Conservation (phyloP, 1,140 invertebrate genomes). For the Ceratina calcarata region DNA sequence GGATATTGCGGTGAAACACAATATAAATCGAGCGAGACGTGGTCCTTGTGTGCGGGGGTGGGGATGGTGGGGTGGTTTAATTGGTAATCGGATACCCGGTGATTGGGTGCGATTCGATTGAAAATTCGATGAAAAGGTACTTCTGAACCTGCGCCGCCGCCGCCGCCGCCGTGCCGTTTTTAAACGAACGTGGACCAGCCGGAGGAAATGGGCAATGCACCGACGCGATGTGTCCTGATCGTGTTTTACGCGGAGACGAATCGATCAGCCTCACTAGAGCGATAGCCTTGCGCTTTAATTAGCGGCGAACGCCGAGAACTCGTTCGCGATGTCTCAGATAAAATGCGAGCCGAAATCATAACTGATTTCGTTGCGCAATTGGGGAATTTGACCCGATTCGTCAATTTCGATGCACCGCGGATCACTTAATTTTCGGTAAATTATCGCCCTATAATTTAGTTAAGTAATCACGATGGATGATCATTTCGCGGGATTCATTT, state of each 20-base stretch:
- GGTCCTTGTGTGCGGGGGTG: not conserved
- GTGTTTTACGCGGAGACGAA: too few relatives aligned
- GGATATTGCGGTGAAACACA: too few relatives aligned
- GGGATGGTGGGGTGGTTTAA: too few relatives aligned
- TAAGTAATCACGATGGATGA: too few relatives aligned
- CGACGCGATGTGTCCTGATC: not conserved
- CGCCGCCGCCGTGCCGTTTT: slow-evolving; percentile 13
- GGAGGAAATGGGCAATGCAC: not conserved
- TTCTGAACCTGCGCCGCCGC: not conserved
- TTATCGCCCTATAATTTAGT: not conserved
- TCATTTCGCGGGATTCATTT: too few relatives aligned
- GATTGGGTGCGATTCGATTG: slow-evolving; percentile 22
- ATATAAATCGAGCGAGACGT: slow-evolving; percentile 3
- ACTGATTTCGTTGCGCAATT: not conserved
- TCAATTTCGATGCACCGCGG: not conserved
- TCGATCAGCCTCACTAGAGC: too few relatives aligned
- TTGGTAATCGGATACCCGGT: not conserved
- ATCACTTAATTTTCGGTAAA: not conserved
- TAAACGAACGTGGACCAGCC: slow-evolving; percentile 9
- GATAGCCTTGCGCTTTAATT: not conserved
- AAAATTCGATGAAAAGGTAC: slow-evolving; percentile 38
- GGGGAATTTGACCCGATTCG: not conserved
- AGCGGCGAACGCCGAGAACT: not conserved
- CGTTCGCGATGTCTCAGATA: not conserved
- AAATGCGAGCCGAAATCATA: slow-evolving; percentile 1